These are phyloP conservation scores for Hypselothyrea guttata DNA, from an alignment of 2,888 invertebrate genomes.

Conservation along the genomic window DNA sequence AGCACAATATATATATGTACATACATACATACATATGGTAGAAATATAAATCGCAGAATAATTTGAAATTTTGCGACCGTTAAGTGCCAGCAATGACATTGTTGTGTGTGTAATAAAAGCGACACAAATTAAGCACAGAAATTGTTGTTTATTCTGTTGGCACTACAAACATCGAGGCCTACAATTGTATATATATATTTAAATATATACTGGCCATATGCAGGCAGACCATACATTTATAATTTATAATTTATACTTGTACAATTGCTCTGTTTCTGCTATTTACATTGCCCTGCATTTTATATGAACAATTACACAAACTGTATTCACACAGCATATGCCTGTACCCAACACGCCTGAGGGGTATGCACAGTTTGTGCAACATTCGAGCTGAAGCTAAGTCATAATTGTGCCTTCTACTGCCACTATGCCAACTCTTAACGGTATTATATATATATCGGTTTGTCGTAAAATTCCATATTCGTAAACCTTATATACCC, in stretches of 20 bases:
- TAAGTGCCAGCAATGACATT: constrained; percentile 30
- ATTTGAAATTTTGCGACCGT: constrained; percentile 14
- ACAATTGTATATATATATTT: not conserved
- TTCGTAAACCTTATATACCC: no score
- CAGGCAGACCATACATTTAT: not conserved
- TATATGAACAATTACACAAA: constrained; percentile 7
- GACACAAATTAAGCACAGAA: no score
- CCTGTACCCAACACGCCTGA: not conserved
- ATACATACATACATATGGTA: constrained; percentile 1
- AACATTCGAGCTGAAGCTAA: no score
- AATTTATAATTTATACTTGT: no score
- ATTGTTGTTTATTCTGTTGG: no score
- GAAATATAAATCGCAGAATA: constrained; percentile 7
- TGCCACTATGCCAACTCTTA: no score
- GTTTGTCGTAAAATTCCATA: no score
- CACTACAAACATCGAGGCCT: no score
- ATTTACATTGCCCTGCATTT: not conserved
- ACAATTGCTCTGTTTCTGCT: no score
- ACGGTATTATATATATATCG: no score
- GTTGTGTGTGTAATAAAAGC: constrained; percentile 17
- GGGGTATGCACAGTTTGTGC: not conserved
- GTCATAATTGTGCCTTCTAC: no score
- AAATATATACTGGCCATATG: not conserved
- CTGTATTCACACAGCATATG: not conserved
- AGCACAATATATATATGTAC: constrained; percentile 12